Evolutionary conservation across 2,797 vertebrate species (phyloP).

Genomic region (Hydrophis major): DNA sequence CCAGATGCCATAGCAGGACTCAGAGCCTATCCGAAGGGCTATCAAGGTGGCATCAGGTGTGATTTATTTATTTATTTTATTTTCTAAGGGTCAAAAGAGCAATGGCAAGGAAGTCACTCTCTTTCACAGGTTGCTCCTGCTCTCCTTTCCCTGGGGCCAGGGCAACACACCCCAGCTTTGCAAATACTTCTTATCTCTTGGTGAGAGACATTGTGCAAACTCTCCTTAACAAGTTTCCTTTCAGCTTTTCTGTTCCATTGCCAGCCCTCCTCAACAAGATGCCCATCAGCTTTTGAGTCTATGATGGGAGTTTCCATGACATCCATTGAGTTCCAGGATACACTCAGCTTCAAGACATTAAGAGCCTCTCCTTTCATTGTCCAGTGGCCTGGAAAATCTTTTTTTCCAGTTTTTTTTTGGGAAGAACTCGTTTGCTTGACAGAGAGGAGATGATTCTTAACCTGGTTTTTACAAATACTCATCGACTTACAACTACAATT

Average conservation of each 20-base stretch:
- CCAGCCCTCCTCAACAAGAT: background rate
- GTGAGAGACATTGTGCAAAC: background rate
- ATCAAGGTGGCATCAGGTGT: background rate
- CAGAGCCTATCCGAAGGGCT: background rate
- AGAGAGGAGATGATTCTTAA: background rate
- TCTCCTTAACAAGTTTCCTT: background rate
- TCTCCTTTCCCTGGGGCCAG: background rate
- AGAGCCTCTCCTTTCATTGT: background rate
- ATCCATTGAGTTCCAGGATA: background rate
- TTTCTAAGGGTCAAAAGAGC: background rate
- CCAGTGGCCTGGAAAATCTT: background rate
- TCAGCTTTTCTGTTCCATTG: background rate
- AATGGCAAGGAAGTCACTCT: background rate
- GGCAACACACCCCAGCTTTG: background rate
- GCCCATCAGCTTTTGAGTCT: background rate
- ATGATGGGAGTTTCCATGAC: background rate
- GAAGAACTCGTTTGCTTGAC: background rate
- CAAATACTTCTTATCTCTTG: background rate
- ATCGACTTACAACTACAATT: background rate
- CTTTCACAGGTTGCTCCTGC: background rate
- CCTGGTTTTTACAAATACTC: background rate
- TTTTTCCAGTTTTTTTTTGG: background rate
- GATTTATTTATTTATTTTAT: background rate
- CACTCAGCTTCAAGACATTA: background rate
- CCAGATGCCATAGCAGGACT: background rate